phyloP scores from a whole-genome alignment of 2,888 invertebrate species.

The Drosophila nigricruria region DNA sequence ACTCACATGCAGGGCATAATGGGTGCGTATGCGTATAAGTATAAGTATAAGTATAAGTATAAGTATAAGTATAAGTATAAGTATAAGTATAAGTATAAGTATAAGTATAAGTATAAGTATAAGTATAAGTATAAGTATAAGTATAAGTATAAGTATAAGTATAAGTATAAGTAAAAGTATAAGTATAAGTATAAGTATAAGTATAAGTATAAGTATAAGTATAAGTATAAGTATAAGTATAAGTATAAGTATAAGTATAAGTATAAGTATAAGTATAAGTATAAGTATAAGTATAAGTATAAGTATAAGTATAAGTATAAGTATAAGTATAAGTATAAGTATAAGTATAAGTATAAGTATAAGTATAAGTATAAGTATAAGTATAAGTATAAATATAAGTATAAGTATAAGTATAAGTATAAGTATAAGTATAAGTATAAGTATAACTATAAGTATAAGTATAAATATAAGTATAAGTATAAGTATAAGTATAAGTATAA shows the following conservation, averaged over 20 bases:
- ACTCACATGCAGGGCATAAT: not conserved
- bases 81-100: not conserved
- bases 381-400: not conserved
- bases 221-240: not conserved
- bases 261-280: slow-evolving; percentile 1
- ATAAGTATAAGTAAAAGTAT: not conserved
- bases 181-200: not conserved
- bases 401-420: not conserved
- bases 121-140: not conserved
- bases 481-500: not conserved
- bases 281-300: slow-evolving; percentile 2
- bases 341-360: slow-evolving; percentile 2
- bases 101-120: not conserved
- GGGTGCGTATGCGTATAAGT: not conserved
- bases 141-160: not conserved
- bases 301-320: slow-evolving; percentile 1
- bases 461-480: not conserved
- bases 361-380: slow-evolving; percentile 1
- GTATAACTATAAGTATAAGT: not conserved
- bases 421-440: not conserved
- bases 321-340: slow-evolving; percentile 1
- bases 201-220: not conserved
- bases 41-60: not conserved
- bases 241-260: slow-evolving; percentile 2
- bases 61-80: not conserved